phyloP scores from a whole-genome alignment of 2,888 invertebrate species.

The Drosophila cognata region DNA sequence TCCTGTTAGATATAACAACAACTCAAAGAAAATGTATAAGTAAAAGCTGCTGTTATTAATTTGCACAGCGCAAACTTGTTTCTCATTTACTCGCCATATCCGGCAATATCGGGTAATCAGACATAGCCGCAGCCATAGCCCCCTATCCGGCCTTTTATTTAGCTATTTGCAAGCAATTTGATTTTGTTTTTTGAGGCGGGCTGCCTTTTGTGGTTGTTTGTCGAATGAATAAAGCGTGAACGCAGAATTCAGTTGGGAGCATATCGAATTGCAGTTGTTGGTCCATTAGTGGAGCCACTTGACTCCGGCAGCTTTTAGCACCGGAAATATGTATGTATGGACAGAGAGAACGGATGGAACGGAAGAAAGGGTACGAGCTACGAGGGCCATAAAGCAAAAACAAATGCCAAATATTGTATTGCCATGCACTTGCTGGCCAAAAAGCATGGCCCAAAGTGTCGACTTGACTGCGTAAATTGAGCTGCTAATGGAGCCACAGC shows the following conservation, averaged over 20 bases:
- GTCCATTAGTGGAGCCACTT: constrained; percentile 74
- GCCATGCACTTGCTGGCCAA: constrained; percentile 39
- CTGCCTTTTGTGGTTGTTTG: constrained; percentile 32
- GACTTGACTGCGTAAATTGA: constrained; percentile 70
- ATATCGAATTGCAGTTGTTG: constrained; percentile 75
- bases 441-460: constrained; percentile 48
- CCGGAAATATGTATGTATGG: constrained; percentile 44
- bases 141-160: constrained; percentile 53
- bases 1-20: constrained; percentile 9
- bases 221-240: constrained; percentile 48
- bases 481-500: constrained; percentile 70
- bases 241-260: constrained; percentile 33
- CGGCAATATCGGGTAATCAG: constrained; percentile 62
- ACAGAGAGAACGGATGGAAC: not conserved
- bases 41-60: constrained; percentile 70
- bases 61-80: constrained; percentile 69
- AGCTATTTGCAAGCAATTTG: constrained; percentile 74
- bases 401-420: constrained; percentile 73
- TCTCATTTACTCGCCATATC: constrained; percentile 62
- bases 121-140: not conserved
- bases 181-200: constrained; percentile 55
- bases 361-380: not conserved
- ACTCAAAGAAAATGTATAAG: constrained; percentile 25
- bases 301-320: constrained; percentile 68
- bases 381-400: constrained; percentile 45